These are phyloP conservation scores for Vanessa cardui DNA, from an alignment of 2,888 invertebrate species.

Conservation along the genomic window DNA sequence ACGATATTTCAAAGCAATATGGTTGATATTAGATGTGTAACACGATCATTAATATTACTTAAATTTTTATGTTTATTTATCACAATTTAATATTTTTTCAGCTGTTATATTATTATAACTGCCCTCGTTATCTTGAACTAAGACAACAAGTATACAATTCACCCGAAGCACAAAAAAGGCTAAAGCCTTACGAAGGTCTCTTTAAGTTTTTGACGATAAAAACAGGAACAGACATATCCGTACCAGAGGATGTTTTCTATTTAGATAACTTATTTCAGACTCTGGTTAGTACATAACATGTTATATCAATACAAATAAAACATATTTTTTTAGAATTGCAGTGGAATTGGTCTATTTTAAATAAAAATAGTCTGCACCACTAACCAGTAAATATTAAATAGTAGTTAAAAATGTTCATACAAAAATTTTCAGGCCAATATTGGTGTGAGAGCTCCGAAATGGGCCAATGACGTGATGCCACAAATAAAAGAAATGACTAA, in stretches of 20 bases:
- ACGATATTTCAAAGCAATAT: no score
- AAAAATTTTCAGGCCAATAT: constrained; percentile 66
- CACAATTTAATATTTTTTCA: constrained; percentile 41
- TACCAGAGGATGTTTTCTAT: constrained; percentile 69
- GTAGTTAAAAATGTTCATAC: not conserved
- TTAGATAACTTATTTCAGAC: constrained; percentile 77
- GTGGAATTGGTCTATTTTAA: no score
- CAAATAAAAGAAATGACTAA: constrained; percentile 73
- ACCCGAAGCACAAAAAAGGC: constrained; percentile 56
- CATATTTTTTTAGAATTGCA: no score
- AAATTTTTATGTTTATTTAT: not conserved
- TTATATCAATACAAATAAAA: not conserved
- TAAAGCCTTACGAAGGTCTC: constrained; percentile 59
- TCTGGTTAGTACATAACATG: constrained; percentile 56
- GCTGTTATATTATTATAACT: constrained; percentile 78
- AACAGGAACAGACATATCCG: constrained; percentile 67
- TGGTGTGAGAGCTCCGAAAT: constrained; percentile 62
- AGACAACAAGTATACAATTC: constrained; percentile 56
- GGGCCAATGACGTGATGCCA: constrained; percentile 68
- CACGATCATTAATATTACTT: no score
- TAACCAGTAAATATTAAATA: not conserved
- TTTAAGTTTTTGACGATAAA: constrained; percentile 58
- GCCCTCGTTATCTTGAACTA: constrained; percentile 64
- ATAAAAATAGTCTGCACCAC: not conserved
- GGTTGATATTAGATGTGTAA: no score